Base-by-base conservation (phyloP, 2,888 invertebrate species). In the Dusona sp. region DNA sequence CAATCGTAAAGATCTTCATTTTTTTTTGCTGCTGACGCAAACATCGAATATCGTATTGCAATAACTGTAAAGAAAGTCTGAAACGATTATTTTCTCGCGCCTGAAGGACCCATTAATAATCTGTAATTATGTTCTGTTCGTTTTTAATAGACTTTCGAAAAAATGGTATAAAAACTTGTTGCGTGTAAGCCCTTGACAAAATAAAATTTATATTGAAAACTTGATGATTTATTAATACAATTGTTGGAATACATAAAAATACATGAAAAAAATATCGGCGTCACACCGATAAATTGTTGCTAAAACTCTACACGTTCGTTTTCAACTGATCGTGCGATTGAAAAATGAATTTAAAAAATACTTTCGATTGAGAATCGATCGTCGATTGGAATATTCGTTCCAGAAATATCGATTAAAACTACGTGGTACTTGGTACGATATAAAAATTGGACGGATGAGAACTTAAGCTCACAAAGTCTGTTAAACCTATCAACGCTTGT, bases 371-470 rank as follows among this genome's bases (percentile, higher is more conserved):
- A 48, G 48, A 70, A 70, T 42, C 19, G 4, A 70, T 70, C 29
- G 29, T 48, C 25, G 9, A 48, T 70, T 45, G 29, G 38, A 11
- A 19, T 38, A 36, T 73, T 4, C 2, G 54, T 48, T 22, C 11
- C 13, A 57, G 19, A 77, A 54, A 36, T 33, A 64, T 45, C 9
- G 48, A 29, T 64, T 45, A 64, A 70, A n/a, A 79, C 42, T 57
- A 79, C 33, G 13, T 61, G 33, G 57, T 72, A 72, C 72, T 72
- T 73, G 61, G 42, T 80, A 64, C 54, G 42, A 65, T 83, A 79
- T 75, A 72, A 79, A 82, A 84, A 68, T 77, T 86, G 84, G 86
- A 86, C 86, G 86, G 86, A 84, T 81, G 74, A 81, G 83, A 80
- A 42, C 54, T 13, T 13, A 77, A 83, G 65, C 48, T 83, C 70